phyloP scores from a whole-genome alignment of 2,113 vertebrate species.

The Eurystomus gularis region DNA sequence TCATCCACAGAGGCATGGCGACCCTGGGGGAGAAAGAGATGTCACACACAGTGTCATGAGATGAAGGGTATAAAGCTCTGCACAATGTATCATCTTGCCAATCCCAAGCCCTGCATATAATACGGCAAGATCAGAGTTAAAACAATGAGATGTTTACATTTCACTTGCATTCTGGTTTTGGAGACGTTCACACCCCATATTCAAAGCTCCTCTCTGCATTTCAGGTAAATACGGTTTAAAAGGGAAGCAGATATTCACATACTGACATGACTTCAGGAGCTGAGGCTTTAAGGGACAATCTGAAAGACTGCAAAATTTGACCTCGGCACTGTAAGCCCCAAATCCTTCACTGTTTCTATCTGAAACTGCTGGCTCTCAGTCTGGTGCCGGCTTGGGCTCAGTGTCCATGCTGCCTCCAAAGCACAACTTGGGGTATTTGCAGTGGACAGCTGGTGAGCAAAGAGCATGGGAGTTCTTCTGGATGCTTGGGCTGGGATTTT shows the following conservation, averaged over 20 bases:
- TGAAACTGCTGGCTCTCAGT: not conserved
- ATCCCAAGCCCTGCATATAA: not conserved
- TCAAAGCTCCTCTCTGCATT: not conserved
- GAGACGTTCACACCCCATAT: not conserved
- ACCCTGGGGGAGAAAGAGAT: slow-evolving; percentile 70
- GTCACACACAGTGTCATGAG: accelerated
- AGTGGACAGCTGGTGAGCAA: not conserved
- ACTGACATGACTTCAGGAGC: not conserved
- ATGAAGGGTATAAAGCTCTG: not conserved
- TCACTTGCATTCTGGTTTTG: not conserved
- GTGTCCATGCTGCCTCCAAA: not conserved
- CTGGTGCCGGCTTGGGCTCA: not conserved
- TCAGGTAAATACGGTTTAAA: not conserved
- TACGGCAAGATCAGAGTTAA: accelerated
- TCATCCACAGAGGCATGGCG: slow-evolving; percentile 86
- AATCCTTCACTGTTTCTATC: not conserved
- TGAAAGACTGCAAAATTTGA: not conserved
- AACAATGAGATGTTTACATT: not conserved
- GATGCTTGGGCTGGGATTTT: not conserved
- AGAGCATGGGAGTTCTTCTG: not conserved
- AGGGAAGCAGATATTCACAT: not conserved
- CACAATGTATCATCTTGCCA: not conserved
- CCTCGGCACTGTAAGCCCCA: not conserved
- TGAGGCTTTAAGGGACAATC: not conserved
- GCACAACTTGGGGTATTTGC: not conserved